These are phyloP conservation scores for Hydroisotoma schaefferi DNA, from an alignment of 2,888 invertebrate genomes.

Conservation along the genomic window DNA sequence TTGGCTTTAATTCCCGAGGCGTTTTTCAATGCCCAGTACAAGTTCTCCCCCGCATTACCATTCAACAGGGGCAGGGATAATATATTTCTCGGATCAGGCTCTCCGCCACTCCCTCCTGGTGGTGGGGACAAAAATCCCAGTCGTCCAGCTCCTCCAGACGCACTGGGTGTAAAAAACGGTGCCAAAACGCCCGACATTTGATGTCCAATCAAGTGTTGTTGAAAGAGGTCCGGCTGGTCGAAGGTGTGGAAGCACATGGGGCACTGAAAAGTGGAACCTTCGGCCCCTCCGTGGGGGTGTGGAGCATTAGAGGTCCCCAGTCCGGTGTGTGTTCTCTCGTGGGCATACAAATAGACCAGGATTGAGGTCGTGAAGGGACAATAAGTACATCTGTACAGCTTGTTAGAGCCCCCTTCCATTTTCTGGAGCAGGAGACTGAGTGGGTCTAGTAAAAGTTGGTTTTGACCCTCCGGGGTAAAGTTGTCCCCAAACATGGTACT, in stretches of 20 bases:
- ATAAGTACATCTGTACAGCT: slow-evolving; percentile 83
- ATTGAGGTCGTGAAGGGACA: slow-evolving; percentile 87
- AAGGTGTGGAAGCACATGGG: slow-evolving; percentile 62
- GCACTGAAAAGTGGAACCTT: slow-evolving; percentile 55
- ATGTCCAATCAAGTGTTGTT: slow-evolving; percentile 63
- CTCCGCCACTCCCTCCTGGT: slow-evolving; percentile 5
- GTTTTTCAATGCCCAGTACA: slow-evolving; percentile 37
- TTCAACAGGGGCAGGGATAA: slow-evolving; percentile 33
- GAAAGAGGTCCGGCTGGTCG: slow-evolving; percentile 59
- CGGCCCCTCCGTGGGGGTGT: slow-evolving; percentile 18
- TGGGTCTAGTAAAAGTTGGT: slow-evolving; percentile 46
- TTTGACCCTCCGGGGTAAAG: too few relatives aligned
- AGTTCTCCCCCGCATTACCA: slow-evolving; percentile 28
- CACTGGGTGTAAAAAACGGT: slow-evolving; percentile 44
- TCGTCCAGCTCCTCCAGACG: slow-evolving; percentile 29
- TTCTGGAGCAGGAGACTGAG: slow-evolving; percentile 47
- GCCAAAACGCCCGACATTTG: slow-evolving; percentile 53
- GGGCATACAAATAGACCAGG: slow-evolving; percentile 84
- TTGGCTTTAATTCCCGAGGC: slow-evolving; percentile 4
- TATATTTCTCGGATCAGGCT: slow-evolving; percentile 6
- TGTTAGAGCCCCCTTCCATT: slow-evolving; percentile 51
- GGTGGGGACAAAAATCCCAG: slow-evolving; percentile 26
- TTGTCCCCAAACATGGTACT: too few relatives aligned
- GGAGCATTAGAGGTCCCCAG: slow-evolving; percentile 47
- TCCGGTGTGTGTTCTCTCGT: slow-evolving; percentile 75